Conservation (phyloP, 1,140 invertebrate genomes). For the Drosophila melanogaster region Release_6_plus_ISO1_MT NC_004354.4:15642501-15643000, state of each 20-base stretch:
- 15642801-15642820: too few relatives aligned
- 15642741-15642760: conserved; percentile 24
- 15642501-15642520: conserved; percentile 82
- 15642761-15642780: conserved; percentile 29
- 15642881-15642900: too few relatives aligned
- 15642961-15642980: too few relatives aligned
- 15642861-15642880: too few relatives aligned
- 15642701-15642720: neutral
- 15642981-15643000: too few relatives aligned
- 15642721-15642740: conserved; percentile 14
- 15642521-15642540: conserved; percentile 77
- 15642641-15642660: conserved; percentile 37
- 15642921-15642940: too few relatives aligned
- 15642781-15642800: neutral
- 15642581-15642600: neutral
- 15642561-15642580: conserved; percentile 46
- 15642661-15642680: conserved; percentile 19
- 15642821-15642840: too few relatives aligned
- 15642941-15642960: too few relatives aligned
- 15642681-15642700: conserved; percentile 10
- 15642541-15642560: conserved; percentile 49
- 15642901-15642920: too few relatives aligned
- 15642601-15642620: neutral
- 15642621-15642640: conserved; percentile 40
- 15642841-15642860: too few relatives aligned